phyloP scores from a whole-genome alignment of 2,888 invertebrate genomes.

The Lepidonotus clava region DNA sequence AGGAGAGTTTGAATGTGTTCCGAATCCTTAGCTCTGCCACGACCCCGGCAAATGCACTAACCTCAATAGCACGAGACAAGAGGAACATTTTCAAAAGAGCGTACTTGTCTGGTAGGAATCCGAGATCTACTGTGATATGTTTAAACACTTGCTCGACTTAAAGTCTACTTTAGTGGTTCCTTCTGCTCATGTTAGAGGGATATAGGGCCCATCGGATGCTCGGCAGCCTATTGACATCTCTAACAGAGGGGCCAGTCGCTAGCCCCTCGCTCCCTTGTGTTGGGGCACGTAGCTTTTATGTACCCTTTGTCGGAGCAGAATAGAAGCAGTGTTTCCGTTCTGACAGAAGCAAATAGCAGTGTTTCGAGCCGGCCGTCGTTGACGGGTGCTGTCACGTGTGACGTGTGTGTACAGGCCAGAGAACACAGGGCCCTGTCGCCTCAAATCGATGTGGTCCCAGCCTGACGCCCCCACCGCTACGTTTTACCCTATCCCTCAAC shows the following conservation, averaged over 20 bases:
- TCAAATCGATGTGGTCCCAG: background rate
- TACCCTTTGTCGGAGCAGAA: background rate
- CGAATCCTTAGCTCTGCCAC: too few species aligned
- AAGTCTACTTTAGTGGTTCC: too few species aligned
- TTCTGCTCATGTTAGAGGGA: too few species aligned
- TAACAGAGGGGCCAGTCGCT: too few species aligned
- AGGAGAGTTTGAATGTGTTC: too few species aligned
- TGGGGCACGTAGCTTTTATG: background rate
- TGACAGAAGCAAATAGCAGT: slow-evolving; percentile 11
- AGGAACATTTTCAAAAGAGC: too few species aligned
- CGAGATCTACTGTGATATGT: too few species aligned
- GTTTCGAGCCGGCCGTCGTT: background rate
- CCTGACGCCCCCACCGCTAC: background rate
- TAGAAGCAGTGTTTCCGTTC: background rate
- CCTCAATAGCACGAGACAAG: slow-evolving; percentile 18
- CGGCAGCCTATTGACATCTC: slow-evolving; percentile 1
- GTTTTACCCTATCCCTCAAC: background rate
- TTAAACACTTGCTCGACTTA: too few species aligned
- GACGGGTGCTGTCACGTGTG: background rate
- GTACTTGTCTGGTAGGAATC: too few species aligned
- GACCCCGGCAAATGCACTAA: background rate
- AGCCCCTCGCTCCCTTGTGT: too few species aligned
- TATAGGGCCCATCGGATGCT: too few species aligned
- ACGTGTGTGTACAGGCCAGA: slow-evolving; percentile 1
- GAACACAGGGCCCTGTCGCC: background rate